These are phyloP conservation scores for Pyrrhosoma nymphula DNA, from an alignment of 2,888 invertebrate genomes.

Conservation along the genomic window DNA sequence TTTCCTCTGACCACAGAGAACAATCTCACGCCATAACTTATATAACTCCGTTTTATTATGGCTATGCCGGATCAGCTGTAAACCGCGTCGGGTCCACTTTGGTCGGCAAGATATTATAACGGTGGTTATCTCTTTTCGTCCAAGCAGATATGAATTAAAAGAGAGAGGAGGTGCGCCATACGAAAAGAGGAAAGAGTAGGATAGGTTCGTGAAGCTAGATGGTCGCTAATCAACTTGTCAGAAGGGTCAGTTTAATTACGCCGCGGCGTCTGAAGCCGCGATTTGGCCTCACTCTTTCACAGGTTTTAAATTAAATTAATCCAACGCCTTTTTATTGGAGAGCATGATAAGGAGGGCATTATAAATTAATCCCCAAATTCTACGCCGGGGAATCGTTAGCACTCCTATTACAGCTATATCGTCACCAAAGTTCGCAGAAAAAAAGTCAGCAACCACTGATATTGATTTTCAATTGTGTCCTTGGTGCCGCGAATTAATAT, in stretches of 20 bases:
- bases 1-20: background rate
- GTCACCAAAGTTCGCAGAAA: too few relatives aligned
- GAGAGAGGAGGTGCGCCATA: background rate
- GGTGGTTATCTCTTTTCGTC: too few relatives aligned
- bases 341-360: background rate
- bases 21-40: background rate
- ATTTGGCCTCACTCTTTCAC: background rate
- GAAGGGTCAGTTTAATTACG: background rate
- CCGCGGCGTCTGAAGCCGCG: background rate
- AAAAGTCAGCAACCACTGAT: too few relatives aligned
- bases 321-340: background rate
- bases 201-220: background rate
- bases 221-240: background rate
- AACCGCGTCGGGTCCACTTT: background rate
- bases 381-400: too few relatives aligned
- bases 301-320: background rate
- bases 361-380: background rate
- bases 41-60: background rate
- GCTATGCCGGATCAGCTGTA: background rate
- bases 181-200: too few relatives aligned
- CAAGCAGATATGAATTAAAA: constrained; percentile 3
- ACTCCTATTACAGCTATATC: too few relatives aligned
- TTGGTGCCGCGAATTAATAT: too few relatives aligned
- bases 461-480: too few relatives aligned
- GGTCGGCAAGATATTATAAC: background rate